Evolutionary conservation across 2,797 vertebrate species (phyloP).

Genomic region (Halcyon smyrnensis): DNA sequence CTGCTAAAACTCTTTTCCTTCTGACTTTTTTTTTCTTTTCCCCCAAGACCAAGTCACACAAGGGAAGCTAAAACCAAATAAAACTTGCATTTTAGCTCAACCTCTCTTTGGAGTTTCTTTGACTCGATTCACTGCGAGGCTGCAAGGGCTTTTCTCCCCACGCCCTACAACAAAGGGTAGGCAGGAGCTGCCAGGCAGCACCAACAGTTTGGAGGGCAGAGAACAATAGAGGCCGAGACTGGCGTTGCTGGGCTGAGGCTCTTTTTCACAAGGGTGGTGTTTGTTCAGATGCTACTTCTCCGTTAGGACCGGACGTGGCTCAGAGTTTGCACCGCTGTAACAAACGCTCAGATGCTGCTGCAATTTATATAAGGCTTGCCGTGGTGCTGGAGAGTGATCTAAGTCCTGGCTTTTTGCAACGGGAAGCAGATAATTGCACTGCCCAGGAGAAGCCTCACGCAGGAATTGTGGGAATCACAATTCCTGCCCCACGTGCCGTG

Average conservation of each 20-base stretch:
- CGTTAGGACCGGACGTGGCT: background rate
- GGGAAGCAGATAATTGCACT: background rate
- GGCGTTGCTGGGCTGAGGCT: background rate
- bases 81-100: background rate
- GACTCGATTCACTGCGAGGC: background rate
- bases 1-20: background rate
- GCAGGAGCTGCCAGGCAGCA: background rate
- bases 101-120: background rate
- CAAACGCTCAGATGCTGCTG: background rate
- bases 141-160: background rate
- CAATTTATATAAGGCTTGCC: background rate
- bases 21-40: too few species aligned
- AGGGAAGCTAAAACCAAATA: background rate
- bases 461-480: background rate
- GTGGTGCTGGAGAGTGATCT: background rate
- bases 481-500: background rate
- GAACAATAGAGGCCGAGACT: conserved; percentile 3
- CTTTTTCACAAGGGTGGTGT: background rate
- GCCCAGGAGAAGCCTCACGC: background rate
- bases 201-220: background rate
- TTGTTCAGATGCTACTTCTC: background rate
- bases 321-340: background rate
- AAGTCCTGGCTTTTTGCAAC: background rate
- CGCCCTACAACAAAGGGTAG: background rate
- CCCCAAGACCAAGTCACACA: background rate